Evolutionary conservation across 2,113 vertebrate genomes (phyloP).

Genomic region (Setophaga petechia): DNA sequence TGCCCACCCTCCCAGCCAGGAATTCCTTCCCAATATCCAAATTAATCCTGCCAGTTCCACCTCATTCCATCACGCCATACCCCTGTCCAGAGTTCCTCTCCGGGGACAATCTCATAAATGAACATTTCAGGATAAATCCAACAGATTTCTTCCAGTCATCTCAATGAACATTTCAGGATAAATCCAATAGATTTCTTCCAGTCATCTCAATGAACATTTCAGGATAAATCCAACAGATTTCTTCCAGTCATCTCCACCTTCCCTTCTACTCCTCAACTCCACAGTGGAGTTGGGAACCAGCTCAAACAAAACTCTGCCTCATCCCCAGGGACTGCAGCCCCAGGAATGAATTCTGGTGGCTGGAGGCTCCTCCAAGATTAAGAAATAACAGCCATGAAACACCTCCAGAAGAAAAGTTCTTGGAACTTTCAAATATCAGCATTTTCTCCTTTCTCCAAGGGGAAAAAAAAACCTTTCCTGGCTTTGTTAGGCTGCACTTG

Average conservation of each 20-base stretch:
- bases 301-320: background rate
- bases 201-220: background rate
- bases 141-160: background rate
- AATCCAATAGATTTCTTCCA: background rate
- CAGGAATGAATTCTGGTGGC: background rate
- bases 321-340: background rate
- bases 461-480: background rate
- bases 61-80: background rate
- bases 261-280: background rate
- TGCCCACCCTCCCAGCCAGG: fast-evolving
- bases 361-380: background rate
- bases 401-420: background rate
- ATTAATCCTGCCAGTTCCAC: background rate
- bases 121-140: background rate
- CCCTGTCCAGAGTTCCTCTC: background rate
- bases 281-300: background rate
- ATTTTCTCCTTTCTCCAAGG: background rate
- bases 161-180: too few relatives aligned
- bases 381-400: background rate
- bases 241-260: background rate
- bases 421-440: background rate
- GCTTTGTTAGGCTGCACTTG: background rate
- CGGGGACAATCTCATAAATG: background rate
- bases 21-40: background rate
- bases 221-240: background rate